These are phyloP conservation scores for Spodoptera frugiperda DNA, from an alignment of 1,140 invertebrate genomes.

Conservation along the genomic window DNA sequence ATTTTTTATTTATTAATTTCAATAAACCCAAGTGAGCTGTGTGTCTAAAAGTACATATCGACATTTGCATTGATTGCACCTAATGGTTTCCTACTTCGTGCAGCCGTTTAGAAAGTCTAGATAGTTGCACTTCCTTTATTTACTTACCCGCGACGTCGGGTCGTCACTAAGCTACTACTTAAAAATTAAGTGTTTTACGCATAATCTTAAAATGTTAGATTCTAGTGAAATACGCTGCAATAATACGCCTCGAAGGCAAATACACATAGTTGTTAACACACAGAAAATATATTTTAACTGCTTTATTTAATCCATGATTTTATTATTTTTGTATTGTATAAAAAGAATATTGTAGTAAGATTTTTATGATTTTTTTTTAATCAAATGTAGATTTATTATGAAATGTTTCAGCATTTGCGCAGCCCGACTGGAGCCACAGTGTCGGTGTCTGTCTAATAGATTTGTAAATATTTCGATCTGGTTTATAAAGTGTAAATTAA, in stretches of 20 bases:
- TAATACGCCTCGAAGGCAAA: slow-evolving; percentile 79
- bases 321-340: slow-evolving; percentile 66
- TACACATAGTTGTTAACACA: slow-evolving; percentile 58
- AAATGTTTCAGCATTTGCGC: slow-evolving; percentile 8
- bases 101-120: slow-evolving; percentile 36
- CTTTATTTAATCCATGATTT: slow-evolving; percentile 73
- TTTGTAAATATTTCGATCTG: slow-evolving; percentile 75
- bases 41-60: slow-evolving; percentile 40
- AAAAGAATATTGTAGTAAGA: slow-evolving; percentile 43
- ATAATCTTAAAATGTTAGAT: slow-evolving; percentile 74
- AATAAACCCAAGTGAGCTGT: neutral
- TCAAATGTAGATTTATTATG: slow-evolving; percentile 53
- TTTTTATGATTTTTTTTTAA: slow-evolving; percentile 59
- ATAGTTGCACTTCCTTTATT: slow-evolving; percentile 11
- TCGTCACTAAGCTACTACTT: slow-evolving; percentile 52
- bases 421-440: slow-evolving; percentile 41
- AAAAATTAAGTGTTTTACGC: slow-evolving; percentile 61
- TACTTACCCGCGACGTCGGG: slow-evolving; percentile 3
- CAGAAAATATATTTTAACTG: slow-evolving; percentile 65
- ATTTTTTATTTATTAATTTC: slow-evolving; percentile 3
- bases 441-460: slow-evolving; percentile 54
- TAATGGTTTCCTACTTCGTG: slow-evolving; percentile 24
- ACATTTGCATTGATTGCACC: slow-evolving; percentile 19
- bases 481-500: slow-evolving; percentile 74
- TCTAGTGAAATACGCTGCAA: slow-evolving; percentile 79